Base-by-base conservation (phyloP, 2,797 vertebrate genomes). In the Mormyrops boulengeri region DNA sequence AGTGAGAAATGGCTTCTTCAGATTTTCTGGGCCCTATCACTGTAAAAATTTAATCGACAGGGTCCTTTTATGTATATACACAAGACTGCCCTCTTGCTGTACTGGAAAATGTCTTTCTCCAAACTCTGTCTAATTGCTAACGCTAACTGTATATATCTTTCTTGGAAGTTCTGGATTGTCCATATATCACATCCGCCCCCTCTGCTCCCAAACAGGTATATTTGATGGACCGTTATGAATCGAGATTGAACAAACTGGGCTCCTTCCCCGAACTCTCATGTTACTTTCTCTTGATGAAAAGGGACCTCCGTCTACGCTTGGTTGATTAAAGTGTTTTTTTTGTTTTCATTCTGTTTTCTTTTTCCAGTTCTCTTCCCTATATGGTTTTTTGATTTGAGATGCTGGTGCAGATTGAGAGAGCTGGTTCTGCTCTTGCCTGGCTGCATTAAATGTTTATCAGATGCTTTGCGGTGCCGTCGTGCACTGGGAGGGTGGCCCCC, bases 201-300 rank as follows among this genome's bases (percentile, higher is more conserved):
- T 53, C 84, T 47, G 73, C 82, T 89, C 17, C 55, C 17, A 49
- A 73, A 22, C 49, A 88, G 88, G 89, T 87, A 55, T 77, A 60
- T 90, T 80, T 85, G 87, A 90, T 88, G 88, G 69, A 52, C 55
- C 69, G 55, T 53, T 57, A 9, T 87, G 90, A 92, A 90, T 88
- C 57, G 26, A 69, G 89, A 88, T 91, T 91, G 49, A 90, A 88
- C 17, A 85, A 77, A 62, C 87, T 50, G 17, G 49, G 53, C 85
- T 9, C 11, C 53, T 6, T 44, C 8, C 26, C 53, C 14, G 26
- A 57, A 38, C 38, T 4, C 14, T 26, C 30, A 30, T 50, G 85
- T 89, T 85, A 47, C 47, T 30, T 85, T 53, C 19, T 22, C 84
- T 89, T 89, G 89, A 89, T 89, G 89, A 89, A 55, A 89, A 55